Conservation (phyloP, 2,113 vertebrate species). For the Falcunculus frontatus region DNA sequence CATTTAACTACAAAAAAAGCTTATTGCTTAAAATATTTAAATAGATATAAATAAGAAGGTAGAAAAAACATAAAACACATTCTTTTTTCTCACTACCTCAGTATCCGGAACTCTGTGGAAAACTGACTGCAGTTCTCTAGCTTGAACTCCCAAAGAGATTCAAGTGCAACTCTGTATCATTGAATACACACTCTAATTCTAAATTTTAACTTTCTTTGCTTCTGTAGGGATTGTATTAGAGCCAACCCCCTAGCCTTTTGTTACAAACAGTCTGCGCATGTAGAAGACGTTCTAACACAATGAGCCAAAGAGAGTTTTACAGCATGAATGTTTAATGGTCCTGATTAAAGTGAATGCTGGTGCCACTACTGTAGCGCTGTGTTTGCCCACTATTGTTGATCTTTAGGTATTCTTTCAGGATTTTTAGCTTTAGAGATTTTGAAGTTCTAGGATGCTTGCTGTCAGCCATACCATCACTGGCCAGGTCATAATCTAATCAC, state of each 20-base stretch:
- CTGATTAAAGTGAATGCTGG: background rate
- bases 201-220: background rate
- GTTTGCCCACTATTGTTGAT: background rate
- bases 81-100: background rate
- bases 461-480: background rate
- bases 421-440: background rate
- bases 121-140: background rate
- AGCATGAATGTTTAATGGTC: background rate
- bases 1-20: background rate
- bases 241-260: background rate
- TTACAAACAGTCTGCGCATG: background rate
- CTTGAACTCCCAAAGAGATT: background rate
- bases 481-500: background rate
- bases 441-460: background rate
- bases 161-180: background rate
- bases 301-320: background rate
- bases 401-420: background rate
- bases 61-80: background rate
- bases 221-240: background rate
- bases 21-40: background rate
- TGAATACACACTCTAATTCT: background rate
- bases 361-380: background rate
- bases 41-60: background rate
- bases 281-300: background rate
- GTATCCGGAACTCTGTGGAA: background rate